Evolutionary conservation across 2,113 vertebrate genomes (phyloP), one percentile per base, ranked within the genome.

Genomic region (Solea senegalensis): DNA sequence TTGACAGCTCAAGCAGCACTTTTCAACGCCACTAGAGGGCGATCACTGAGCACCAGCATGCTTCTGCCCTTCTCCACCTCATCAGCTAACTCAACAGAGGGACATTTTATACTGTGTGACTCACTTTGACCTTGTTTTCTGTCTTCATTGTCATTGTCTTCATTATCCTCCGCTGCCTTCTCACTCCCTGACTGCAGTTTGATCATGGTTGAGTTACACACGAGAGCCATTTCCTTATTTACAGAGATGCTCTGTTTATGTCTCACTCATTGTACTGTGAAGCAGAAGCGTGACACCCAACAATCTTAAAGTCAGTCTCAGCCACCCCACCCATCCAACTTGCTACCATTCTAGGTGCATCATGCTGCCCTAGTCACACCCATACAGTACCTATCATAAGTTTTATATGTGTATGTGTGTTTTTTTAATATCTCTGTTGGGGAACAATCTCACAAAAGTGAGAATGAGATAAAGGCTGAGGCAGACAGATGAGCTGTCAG

Each of bases 121-220:
- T 88, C 73, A 72, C 43, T 46, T 63, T 72, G 69, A 74, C 79
- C 76, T 65, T 41, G 16, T 51, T 34, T 51, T 69, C 13, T 53
- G 45, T 14, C 7, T 28, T 15, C n/a, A 39, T 76, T 76, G 65
- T 83, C 34, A 66, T 43, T 62, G 56, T 78, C 53, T 45, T 43
- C 57, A 67, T 62, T 51, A n/a, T 46, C 57, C 45, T 34, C 48
- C 45, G 34, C 40, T 26, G 59, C 13, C 50, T 55, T 28, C 28
- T 52, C 39, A 49, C 53, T 53, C 40, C 15, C 5, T 13, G 21
- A 26, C 64, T 50, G 55, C 2, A 0, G 66, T 68, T 67, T 51
- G 27, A 64, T 67, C 41, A 46, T 39, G 21, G 54, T 53, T 57
- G 39, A 54, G 41, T 72, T 61, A 11, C 56, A 65, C 34, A 45